Conservation (phyloP, 1,140 invertebrate genomes). For the Drosophila nikananu region DNA sequence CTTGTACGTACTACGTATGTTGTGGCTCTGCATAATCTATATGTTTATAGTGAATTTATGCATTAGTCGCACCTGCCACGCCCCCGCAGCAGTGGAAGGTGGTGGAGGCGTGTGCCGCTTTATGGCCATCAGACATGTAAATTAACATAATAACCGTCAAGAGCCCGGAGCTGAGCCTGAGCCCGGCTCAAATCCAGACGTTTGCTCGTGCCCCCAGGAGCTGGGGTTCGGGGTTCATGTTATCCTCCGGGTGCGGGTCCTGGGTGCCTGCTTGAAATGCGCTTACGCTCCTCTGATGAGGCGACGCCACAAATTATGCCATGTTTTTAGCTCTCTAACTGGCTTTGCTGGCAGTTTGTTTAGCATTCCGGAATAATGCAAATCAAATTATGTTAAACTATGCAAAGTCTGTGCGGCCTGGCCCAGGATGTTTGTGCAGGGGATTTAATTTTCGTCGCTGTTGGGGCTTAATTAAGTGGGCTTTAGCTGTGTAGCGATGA, state of each 20-base stretch:
- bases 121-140: constrained; percentile 71
- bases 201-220: constrained; percentile 41
- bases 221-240: constrained; percentile 15
- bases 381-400: constrained; percentile 56
- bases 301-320: constrained; percentile 62
- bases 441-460: constrained; percentile 23
- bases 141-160: constrained; percentile 74
- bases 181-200: constrained; percentile 40
- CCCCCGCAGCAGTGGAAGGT: background rate
- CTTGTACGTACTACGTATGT: too few relatives aligned
- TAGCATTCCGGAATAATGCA: constrained; percentile 40
- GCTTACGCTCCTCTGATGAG: constrained; percentile 52
- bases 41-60: constrained; percentile 69
- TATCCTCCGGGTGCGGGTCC: constrained; percentile 28
- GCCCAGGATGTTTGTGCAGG: constrained; percentile 20
- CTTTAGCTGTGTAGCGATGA: background rate
- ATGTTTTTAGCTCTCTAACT: constrained; percentile 41
- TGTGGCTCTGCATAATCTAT: constrained; percentile 11
- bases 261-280: constrained; percentile 52
- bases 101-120: constrained; percentile 26
- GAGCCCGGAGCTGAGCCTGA: constrained; percentile 42
- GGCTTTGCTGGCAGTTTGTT: constrained; percentile 26
- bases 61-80: constrained; percentile 67
- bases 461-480: constrained; percentile 15
- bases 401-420: constrained; percentile 29